phyloP scores from a whole-genome alignment of 2,797 vertebrate species.

The Florisuga fusca region DNA sequence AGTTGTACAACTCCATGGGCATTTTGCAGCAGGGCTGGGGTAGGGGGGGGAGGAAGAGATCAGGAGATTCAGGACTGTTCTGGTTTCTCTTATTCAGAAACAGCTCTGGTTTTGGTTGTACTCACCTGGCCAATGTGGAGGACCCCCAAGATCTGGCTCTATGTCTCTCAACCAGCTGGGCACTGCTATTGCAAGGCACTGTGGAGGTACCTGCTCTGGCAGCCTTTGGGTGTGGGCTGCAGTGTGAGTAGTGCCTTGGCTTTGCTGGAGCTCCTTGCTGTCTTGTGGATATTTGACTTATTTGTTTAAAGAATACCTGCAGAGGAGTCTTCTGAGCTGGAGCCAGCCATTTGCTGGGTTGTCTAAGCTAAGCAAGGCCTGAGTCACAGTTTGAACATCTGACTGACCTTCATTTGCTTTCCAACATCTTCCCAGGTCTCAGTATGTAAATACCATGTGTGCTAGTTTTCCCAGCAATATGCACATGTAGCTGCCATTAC shows the following conservation, averaged over 20 bases:
- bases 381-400: neutral
- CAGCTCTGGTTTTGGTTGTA: neutral
- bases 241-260: accelerated
- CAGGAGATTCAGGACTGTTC: neutral
- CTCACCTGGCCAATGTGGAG: neutral
- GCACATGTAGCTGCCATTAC: neutral
- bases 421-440: neutral
- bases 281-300: neutral
- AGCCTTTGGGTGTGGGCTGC: neutral
- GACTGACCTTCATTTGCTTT: neutral
- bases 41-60: neutral
- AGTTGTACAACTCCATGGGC: accelerated
- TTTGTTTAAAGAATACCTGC: no score
- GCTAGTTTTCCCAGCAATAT: neutral
- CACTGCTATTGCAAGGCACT: accelerated
- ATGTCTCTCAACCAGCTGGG: neutral
- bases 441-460: neutral
- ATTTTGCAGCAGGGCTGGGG: neutral
- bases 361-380: neutral
- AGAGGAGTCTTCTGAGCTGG: neutral
- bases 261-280: neutral
- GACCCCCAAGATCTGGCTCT: neutral
- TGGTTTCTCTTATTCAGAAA: neutral
- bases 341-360: neutral
- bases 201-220: neutral